phyloP scores from a whole-genome alignment of 2,888 invertebrate species.

The Latrodectus hesperus region DNA sequence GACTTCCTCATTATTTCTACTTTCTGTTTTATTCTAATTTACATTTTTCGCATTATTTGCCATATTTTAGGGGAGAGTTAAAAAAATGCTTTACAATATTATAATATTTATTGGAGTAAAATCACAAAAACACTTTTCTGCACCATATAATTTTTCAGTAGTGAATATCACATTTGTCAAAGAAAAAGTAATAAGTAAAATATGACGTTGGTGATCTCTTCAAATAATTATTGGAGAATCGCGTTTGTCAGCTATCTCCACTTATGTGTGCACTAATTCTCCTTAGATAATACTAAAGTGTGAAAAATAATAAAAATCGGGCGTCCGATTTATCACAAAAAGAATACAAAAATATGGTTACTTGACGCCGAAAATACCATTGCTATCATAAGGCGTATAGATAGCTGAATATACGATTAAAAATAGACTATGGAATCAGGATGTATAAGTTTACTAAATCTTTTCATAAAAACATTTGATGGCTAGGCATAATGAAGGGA shows the following conservation, averaged over 20 bases:
- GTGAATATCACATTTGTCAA: no score
- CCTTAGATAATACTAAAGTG: neutral
- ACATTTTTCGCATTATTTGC: no score
- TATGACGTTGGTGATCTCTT: constrained; percentile 24
- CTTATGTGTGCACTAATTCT: neutral
- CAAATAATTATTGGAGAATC: neutral
- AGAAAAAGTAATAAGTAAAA: neutral
- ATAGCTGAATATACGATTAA: constrained; percentile 42
- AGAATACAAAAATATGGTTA: constrained; percentile 62
- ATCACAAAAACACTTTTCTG: no score
- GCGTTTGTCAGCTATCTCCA: neutral
- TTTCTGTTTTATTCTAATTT: no score
- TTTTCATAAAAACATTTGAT: no score
- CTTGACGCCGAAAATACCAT: constrained; percentile 8
- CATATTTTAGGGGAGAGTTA: no score
- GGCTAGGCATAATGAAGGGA: no score
- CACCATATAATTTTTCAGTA: no score
- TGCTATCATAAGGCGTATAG: constrained; percentile 34
- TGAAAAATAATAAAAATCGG: constrained; percentile 3
- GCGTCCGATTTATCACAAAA: constrained; percentile 22
- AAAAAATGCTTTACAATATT: no score
- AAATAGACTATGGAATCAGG: constrained; percentile 48
- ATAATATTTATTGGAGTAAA: no score
- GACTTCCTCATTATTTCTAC: no score
- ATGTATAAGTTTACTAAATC: neutral